phyloP scores from a whole-genome alignment of 2,888 invertebrate genomes.

The Drosophila leonis region DNA sequence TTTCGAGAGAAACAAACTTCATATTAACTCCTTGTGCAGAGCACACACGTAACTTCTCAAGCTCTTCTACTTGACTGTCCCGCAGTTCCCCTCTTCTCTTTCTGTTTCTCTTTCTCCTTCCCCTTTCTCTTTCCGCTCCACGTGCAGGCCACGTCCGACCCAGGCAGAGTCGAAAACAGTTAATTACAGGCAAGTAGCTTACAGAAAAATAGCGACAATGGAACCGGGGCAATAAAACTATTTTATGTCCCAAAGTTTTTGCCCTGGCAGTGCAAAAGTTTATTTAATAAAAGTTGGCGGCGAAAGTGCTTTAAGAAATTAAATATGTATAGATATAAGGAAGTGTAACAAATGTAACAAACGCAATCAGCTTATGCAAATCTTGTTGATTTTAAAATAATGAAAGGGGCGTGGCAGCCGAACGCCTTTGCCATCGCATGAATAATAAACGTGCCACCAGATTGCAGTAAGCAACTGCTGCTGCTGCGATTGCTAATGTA shows the following conservation, averaged over 20 bases:
- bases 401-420: slow-evolving; percentile 54
- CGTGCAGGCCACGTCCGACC: slow-evolving; percentile 13
- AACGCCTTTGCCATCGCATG: slow-evolving; percentile 46
- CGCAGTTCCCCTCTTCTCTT: background rate
- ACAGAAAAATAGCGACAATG: slow-evolving; percentile 63
- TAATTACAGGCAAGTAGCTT: slow-evolving; percentile 75
- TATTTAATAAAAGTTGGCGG: slow-evolving; percentile 68
- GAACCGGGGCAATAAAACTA: slow-evolving; percentile 69
- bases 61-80: slow-evolving; percentile 26
- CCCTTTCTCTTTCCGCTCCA: background rate
- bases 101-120: background rate
- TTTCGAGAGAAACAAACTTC: slow-evolving; percentile 54
- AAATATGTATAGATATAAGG: slow-evolving; percentile 47
- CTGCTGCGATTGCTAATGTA: slow-evolving; percentile 54
- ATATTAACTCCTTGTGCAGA: slow-evolving; percentile 48
- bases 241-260: slow-evolving; percentile 71
- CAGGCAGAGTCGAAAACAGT: slow-evolving; percentile 63
- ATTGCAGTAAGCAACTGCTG: slow-evolving; percentile 45
- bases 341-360: slow-evolving; percentile 7
- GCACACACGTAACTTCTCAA: slow-evolving; percentile 56
- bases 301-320: slow-evolving; percentile 61
- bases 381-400: slow-evolving; percentile 71
- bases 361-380: slow-evolving; percentile 78
- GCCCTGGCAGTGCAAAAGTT: slow-evolving; percentile 42
- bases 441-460: slow-evolving; percentile 64